A percentile compares a stretch with the other conserved stretches of the same genome.
phyloP scores from a whole-genome alignment of 2,888 invertebrate genomes.

The Chrysolina oricalcia region DNA sequence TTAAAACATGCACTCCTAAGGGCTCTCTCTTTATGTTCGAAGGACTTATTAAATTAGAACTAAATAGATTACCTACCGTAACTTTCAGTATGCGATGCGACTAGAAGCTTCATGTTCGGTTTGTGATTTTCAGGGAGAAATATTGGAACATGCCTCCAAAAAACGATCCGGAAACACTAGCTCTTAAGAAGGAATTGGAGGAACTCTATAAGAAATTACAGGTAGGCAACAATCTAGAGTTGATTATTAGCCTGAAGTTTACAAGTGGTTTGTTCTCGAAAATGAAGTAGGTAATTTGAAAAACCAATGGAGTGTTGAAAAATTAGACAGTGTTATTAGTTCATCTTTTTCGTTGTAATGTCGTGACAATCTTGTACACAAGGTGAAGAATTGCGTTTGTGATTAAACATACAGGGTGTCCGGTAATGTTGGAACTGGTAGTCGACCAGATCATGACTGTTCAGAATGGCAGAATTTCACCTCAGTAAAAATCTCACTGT shows the following conservation, averaged over 20 bases:
- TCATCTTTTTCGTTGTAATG: too few relatives aligned
- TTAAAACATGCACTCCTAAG: slow-evolving; percentile 59
- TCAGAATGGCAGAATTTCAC: too few relatives aligned
- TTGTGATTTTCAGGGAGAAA: slow-evolving; percentile 38
- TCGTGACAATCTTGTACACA: too few relatives aligned
- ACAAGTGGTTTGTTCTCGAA: too few relatives aligned
- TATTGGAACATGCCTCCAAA: slow-evolving; percentile 81
- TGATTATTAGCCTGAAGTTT: too few relatives aligned
- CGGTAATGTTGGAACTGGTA: too few relatives aligned
- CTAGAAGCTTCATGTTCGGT: slow-evolving; percentile 19
- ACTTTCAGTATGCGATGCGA: slow-evolving; percentile 44
- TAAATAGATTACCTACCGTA: slow-evolving; percentile 58
- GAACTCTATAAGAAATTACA: slow-evolving; percentile 86
- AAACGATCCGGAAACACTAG: slow-evolving; percentile 86
- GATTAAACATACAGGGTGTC: too few relatives aligned
- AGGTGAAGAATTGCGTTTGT: too few relatives aligned
- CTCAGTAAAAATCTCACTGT: too few relatives aligned
- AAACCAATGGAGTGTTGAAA: background rate
- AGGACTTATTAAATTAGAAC: slow-evolving; percentile 58
- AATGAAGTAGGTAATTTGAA: too few relatives aligned
- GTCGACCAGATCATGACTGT: too few relatives aligned
- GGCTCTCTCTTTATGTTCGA: slow-evolving; percentile 48
- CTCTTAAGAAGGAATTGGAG: slow-evolving; percentile 87
- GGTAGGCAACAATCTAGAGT: slow-evolving; percentile 72
- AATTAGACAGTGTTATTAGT: background rate